Evolutionary conservation across 92 coral and sea anemone genomes (phyloP), one percentile per base, ranked within the genome.

Genomic region (Pocillopora grandis): DNA sequence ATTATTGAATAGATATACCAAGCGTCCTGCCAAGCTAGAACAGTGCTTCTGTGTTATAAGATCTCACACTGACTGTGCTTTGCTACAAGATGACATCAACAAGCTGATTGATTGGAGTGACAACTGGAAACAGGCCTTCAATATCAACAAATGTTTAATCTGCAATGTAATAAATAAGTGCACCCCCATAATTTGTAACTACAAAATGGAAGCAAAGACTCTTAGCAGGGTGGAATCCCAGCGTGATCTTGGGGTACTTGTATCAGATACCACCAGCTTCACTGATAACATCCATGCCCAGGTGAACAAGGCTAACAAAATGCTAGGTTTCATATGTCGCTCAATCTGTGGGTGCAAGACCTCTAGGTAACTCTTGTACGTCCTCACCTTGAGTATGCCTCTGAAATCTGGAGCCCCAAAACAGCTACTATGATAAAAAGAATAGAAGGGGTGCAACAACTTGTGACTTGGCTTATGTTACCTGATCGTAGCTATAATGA

Each of bases 301-400:
- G 77, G 80, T 85, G 63, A 77, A 68, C 63, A 85, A 85, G 58
- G 88, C 88, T 55, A 85, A 77, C 66, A 85, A 77, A 77, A 85
- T 85, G 84, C 69, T 77, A 58, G 84, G 85, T 42, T 71, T 86
- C 66, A 86, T 71, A 10, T 9, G 72, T 86, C 35, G 35, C 61
- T 1, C 84, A 69, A 35, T 31, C 79, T 10, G 36, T 67, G 61
- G 78, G 71, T 68, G 48, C 78, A 42, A 42, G 8, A 42, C 15
- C 68, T 85, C 68, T 85, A 57, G 2, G 55, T 49, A 77, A 52
- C 11, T 64, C 80, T 58, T 67, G 72, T n/a, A 67, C 23, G 72
- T 67, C 19, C 72, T 67, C 33, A 67, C 72, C 72, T 67, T 31
- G 72, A 17, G 27, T 67, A 67, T 11, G 72, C 72, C 33, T 67